Percentiles rank a stretch among this genome's conserved stretches.
These are phyloP conservation scores for Xestoiulus laeticollis DNA, from an alignment of 2,888 invertebrate species.

Conservation along the genomic window DNA sequence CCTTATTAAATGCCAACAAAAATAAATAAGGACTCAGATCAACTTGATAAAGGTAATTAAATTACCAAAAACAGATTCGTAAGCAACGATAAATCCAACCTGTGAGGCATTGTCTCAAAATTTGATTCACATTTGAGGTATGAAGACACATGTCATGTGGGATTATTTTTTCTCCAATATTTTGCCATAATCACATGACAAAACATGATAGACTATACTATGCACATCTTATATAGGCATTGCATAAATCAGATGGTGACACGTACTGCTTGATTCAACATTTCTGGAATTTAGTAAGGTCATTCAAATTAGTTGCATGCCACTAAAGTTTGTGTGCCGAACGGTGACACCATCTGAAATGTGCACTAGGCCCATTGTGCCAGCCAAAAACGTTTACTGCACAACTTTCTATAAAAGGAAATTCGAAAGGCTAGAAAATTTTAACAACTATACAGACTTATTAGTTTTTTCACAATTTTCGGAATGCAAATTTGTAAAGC, in stretches of 20 bases:
- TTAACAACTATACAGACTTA: too few relatives aligned
- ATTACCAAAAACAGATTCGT: background rate
- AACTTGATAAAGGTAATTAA: background rate
- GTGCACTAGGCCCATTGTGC: background rate
- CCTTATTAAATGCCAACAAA: background rate
- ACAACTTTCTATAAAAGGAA: too few relatives aligned
- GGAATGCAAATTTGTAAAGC: too few relatives aligned
- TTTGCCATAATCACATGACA: background rate
- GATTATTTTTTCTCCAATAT: background rate
- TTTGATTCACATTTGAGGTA: background rate
- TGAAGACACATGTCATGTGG: background rate
- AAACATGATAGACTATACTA: background rate
- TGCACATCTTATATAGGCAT: background rate
- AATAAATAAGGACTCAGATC: constrained; percentile 25
- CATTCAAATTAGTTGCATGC: background rate
- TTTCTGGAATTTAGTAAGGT: background rate
- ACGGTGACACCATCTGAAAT: background rate
- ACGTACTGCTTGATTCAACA: too few relatives aligned
- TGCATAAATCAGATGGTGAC: background rate
- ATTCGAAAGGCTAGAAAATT: too few relatives aligned
- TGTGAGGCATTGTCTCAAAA: background rate
- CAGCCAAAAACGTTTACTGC: background rate
- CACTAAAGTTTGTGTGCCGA: background rate
- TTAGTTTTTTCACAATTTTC: too few relatives aligned
- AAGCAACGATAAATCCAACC: background rate